These are phyloP conservation scores for Tachyglossus aculeatus DNA, from an alignment of 2,797 vertebrate species.

Conservation along the genomic window DNA sequence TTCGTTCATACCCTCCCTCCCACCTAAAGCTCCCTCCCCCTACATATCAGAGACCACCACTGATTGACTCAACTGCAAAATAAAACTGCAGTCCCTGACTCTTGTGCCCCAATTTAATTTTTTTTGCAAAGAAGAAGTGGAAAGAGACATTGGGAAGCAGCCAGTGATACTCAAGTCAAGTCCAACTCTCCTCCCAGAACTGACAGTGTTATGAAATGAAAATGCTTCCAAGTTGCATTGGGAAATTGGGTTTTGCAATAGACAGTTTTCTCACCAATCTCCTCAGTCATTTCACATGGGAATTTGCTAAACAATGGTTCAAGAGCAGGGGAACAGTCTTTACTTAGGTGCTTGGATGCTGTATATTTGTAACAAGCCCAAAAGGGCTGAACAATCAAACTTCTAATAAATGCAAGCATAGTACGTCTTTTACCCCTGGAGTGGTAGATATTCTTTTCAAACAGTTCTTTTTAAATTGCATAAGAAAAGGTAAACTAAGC, in stretches of 20 bases:
- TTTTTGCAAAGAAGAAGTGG: not conserved
- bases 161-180: not conserved
- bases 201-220: not conserved
- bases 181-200: not conserved
- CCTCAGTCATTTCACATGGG: no score
- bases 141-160: not conserved
- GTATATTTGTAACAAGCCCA: not conserved
- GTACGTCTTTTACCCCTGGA: not conserved
- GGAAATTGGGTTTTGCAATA: not conserved
- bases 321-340: not conserved
- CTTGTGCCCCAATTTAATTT: not conserved
- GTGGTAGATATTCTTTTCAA: no score
- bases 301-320: not conserved
- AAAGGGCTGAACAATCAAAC: no score
- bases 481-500: no score
- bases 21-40: no score
- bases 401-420: constrained; percentile 1
- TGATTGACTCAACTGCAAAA: no score
- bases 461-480: not conserved
- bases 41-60: no score
- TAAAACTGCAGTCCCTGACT: no score
- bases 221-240: not conserved
- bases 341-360: not conserved
- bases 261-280: not conserved
- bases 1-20: no score